phyloP scores from a whole-genome alignment of 30 jellyfish, hydroid and myxozoan species.

The Catostylus mosaicus region DNA sequence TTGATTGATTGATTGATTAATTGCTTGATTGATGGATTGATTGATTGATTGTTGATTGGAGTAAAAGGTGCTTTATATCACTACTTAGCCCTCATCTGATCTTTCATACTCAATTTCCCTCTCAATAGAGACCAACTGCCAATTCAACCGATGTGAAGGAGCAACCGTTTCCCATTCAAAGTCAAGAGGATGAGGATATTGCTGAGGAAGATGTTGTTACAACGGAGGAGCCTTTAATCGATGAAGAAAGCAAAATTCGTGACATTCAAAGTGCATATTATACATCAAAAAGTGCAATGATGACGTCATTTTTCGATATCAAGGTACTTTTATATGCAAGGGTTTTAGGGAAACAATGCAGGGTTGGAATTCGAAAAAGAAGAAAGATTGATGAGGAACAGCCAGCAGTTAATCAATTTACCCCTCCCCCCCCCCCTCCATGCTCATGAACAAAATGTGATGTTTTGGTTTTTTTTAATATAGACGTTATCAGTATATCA shows the following conservation, averaged over 20 bases:
- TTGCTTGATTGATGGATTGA: too few species aligned
- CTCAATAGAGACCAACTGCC: neutral
- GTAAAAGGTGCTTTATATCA: too few species aligned
- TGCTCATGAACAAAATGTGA: too few species aligned
- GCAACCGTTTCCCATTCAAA: neutral
- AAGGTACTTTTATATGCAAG: neutral
- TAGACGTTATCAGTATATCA: too few species aligned
- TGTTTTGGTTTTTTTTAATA: too few species aligned
- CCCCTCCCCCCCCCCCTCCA: too few species aligned
- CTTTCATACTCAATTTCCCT: neutral
- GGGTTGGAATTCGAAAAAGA: too few species aligned
- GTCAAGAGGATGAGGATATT: slow-evolving; percentile 2
- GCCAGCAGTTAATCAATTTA: too few species aligned
- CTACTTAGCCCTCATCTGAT: too few species aligned
- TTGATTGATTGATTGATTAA: too few species aligned
- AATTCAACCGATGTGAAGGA: neutral
- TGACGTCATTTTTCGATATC: neutral
- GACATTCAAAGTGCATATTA: slow-evolving; percentile 41
- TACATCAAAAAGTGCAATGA: slow-evolving; percentile 50
- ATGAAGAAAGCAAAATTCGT: slow-evolving; percentile 5
- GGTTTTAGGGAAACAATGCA: too few species aligned
- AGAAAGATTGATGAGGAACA: too few species aligned
- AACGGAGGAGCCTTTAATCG: slow-evolving; percentile 40
- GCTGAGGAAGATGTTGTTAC: slow-evolving; percentile 7
- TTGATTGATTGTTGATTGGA: neutral